Evolutionary conservation across 2,113 vertebrate species (phyloP), one percentile per base, ranked within the genome.

Genomic region (Pachyramphus minor): DNA sequence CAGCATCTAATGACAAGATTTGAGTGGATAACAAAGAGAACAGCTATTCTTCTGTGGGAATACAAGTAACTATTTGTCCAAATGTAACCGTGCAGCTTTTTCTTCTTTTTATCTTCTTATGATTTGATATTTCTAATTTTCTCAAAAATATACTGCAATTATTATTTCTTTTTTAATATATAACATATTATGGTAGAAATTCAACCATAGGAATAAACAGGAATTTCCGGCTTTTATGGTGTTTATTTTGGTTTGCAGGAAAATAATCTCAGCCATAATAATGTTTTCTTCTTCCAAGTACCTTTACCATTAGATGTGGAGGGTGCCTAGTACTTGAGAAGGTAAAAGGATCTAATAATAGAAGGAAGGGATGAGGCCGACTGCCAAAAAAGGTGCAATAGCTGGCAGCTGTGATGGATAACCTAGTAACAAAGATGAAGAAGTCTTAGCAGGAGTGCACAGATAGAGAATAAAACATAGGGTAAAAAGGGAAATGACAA

Each of bases 351-450:
- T 76, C 85, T 88, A 92, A 89, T 79, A 96, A 92, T 50, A 91
- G 85, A 86, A 94, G 33, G 30, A 95, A 58, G 21, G 27, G 11
- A 85, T 63, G 45, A 94, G 50, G 68, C 39, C 31, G 45, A 18
- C 53, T 92, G 82, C 72, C 67, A 91, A 83, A 88, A 68, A 86
- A 87, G 35, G 83, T 95, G 60, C 35, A 66, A 69, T 81, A 84
- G 9, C 45, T 95, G 90, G 77, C 77, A 92, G 77, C 67, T 91
- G 90, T 95, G 90, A 97, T 95, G 68, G 78, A 97, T 97, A 84
- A 88, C 91, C 88, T 87, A 95, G 63, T 96, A 96, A 95, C 47
- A 85, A 96, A 92, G 92, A 96, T 77, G 84, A 95, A 96, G 84
- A 87, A 88, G 90, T 74, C 91, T 92, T 94, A 96, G 76, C 93